Conservation (phyloP, 2,113 vertebrate species). For the Romanogobio albipinnatus region DNA sequence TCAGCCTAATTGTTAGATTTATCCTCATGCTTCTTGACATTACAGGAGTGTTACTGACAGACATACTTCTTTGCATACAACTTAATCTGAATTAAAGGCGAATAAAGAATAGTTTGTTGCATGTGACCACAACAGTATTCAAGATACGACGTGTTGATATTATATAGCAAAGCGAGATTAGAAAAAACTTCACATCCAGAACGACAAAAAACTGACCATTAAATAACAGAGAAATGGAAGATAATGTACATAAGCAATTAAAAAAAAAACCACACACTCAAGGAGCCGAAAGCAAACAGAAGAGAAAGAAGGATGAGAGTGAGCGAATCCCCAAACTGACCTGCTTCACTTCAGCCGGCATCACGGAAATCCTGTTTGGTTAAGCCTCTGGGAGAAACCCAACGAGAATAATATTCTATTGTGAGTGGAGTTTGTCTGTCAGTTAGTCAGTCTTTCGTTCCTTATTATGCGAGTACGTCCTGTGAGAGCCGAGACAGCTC, state of each 20-base stretch:
- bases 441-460: slow-evolving; percentile 16
- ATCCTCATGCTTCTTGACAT: not conserved
- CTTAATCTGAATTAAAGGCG: not conserved
- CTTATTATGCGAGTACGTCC: slow-evolving; percentile 58
- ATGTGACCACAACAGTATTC: not conserved
- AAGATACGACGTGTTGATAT: not conserved
- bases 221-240: not conserved
- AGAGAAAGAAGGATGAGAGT: slow-evolving; percentile 38
- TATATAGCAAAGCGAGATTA: not conserved
- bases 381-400: slow-evolving; percentile 36
- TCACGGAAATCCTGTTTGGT: slow-evolving; percentile 66
- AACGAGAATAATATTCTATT: slow-evolving; percentile 45
- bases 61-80: not conserved
- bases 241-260: not conserved
- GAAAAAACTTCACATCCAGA: not conserved
- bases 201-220: not conserved
- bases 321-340: slow-evolving; percentile 73
- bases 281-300: not conserved
- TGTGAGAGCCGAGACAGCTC: slow-evolving; percentile 69
- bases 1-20: not conserved
- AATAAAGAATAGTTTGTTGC: not conserved
- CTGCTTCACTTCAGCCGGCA: slow-evolving; percentile 89
- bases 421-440: slow-evolving; percentile 28
- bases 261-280: not conserved
- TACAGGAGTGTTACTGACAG: not conserved